phyloP scores from a whole-genome alignment of 1,140 invertebrate species.

The Philopotamus ludificatus region DNA sequence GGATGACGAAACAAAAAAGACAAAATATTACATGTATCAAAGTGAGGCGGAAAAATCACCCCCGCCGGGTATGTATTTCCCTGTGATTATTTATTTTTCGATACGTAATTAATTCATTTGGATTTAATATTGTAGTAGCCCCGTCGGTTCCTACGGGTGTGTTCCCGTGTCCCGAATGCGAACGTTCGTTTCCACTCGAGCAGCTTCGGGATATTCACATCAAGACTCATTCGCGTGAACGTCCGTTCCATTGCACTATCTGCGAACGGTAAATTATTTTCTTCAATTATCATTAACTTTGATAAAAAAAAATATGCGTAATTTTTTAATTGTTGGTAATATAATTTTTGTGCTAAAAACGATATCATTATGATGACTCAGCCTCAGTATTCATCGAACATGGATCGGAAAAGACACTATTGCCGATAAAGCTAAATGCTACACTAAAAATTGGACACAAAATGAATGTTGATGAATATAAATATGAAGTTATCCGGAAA shows the following conservation, averaged over 20 bases:
- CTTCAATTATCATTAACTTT: neutral
- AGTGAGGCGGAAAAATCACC: no score
- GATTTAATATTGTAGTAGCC: no score
- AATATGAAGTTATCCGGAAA: no score
- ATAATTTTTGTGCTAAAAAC: no score
- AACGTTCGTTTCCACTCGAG: slow-evolving; percentile 69
- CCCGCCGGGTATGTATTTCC: no score
- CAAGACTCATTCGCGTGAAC: slow-evolving; percentile 60
- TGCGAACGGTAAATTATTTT: slow-evolving; percentile 55
- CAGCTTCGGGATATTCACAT: slow-evolving; percentile 68
- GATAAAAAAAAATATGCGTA: slow-evolving; percentile 1
- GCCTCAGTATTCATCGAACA: no score
- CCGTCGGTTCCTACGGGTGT: slow-evolving; percentile 52
- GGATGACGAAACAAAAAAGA: slow-evolving; percentile 42
- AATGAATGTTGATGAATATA: neutral
- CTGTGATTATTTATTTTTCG: no score
- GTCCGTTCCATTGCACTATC: slow-evolving; percentile 61
- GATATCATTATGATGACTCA: no score
- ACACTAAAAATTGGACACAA: no score
- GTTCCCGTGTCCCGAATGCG: slow-evolving; percentile 66
- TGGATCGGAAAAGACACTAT: no score
- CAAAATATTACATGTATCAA: neutral
- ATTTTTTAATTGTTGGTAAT: neutral
- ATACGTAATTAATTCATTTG: no score
- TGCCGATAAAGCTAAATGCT: no score